A percentile compares a stretch with the other conserved stretches of the same genome.
Conservation (phyloP, 2,888 invertebrate genomes). For the Leptopilina syphax region DNA sequence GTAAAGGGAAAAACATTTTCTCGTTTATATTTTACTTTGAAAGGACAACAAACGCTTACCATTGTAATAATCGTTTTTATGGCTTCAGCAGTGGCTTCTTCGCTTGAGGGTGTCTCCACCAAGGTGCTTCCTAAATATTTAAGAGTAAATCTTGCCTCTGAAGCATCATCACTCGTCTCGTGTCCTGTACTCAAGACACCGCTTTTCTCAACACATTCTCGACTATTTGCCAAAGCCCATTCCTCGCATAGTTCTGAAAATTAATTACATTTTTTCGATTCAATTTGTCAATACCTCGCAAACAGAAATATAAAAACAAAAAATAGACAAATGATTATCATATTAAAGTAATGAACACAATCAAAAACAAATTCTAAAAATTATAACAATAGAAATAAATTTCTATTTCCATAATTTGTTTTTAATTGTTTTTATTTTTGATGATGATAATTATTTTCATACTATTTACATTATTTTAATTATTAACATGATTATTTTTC, state of each 20-base stretch:
- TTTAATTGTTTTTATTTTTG: too few relatives aligned
- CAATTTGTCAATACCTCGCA: too few relatives aligned
- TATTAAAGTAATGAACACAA: too few relatives aligned
- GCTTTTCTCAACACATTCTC: constrained; percentile 78
- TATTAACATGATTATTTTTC: not conserved
- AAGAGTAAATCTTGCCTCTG: constrained; percentile 80
- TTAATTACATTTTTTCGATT: constrained; percentile 20
- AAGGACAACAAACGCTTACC: constrained; percentile 60
- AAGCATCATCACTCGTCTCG: constrained; percentile 69
- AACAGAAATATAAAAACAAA: too few relatives aligned
- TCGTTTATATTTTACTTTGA: not conserved
- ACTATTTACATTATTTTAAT: too few relatives aligned
- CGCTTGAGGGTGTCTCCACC: constrained; percentile 86
- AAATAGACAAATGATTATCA: too few relatives aligned
- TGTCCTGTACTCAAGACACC: constrained; percentile 66
- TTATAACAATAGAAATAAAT: too few relatives aligned
- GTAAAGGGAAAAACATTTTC: not conserved
- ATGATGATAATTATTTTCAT: too few relatives aligned
- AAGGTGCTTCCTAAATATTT: constrained; percentile 89
- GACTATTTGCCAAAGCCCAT: constrained; percentile 82
- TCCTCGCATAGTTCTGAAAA: constrained; percentile 83
- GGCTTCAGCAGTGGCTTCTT: constrained; percentile 88
- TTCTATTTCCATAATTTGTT: too few relatives aligned
- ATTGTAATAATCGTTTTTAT: constrained; percentile 87
- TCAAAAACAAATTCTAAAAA: too few relatives aligned